A percentile compares a stretch with the other conserved stretches of the same genome.
Conservation (phyloP, 1,140 invertebrate species). For the Euschistus heros region DNA sequence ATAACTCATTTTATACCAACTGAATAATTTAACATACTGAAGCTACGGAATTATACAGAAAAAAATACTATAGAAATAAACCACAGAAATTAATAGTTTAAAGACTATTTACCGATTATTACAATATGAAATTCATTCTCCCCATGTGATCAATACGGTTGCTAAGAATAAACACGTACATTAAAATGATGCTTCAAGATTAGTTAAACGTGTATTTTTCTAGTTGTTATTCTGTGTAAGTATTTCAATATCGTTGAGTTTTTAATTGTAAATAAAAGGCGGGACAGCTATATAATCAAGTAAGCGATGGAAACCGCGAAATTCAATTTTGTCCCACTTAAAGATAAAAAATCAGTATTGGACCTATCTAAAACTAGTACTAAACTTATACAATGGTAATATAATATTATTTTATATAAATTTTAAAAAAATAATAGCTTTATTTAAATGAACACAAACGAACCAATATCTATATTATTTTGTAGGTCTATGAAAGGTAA, state of each 20-base stretch:
- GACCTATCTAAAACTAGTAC: background rate
- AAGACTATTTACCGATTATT: too few species aligned
- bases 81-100: too few species aligned
- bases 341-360: background rate
- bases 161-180: background rate
- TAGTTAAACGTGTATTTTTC: too few species aligned
- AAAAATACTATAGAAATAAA: too few species aligned
- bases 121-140: background rate
- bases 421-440: background rate
- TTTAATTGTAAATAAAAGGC: conserved; percentile 1
- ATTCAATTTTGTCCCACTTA: background rate
- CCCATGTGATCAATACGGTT: conserved; percentile 3
- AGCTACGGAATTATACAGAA: too few species aligned
- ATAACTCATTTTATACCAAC: background rate
- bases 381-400: conserved; percentile 4
- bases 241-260: background rate
- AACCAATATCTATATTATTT: background rate
- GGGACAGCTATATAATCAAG: background rate
- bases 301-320: conserved; percentile 2
- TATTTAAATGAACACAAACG: too few species aligned
- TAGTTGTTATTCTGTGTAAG: too few species aligned
- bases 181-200: too few species aligned
- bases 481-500: conserved; percentile 36
- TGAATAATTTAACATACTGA: too few species aligned
- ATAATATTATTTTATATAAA: background rate